Percentiles rank a stretch among this genome's conserved stretches.
These are phyloP conservation scores for Camponotus fellah DNA, from an alignment of 2,888 invertebrate genomes.

Conservation along the genomic window DNA sequence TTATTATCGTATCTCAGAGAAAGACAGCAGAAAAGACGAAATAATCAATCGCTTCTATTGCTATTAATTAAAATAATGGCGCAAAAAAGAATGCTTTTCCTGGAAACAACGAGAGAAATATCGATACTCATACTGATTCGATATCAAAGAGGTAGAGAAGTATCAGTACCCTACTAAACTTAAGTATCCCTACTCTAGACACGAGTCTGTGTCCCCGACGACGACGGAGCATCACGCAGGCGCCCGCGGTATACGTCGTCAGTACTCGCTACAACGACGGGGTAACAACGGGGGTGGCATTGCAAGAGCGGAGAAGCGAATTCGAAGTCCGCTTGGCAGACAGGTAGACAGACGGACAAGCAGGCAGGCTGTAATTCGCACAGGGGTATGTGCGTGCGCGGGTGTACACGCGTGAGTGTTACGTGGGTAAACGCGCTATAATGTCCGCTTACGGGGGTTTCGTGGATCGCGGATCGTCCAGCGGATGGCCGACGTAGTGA, in stretches of 20 bases:
- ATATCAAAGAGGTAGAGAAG: constrained; percentile 4
- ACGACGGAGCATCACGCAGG: constrained; percentile 66
- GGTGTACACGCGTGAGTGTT: constrained; percentile 60
- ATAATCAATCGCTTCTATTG: neutral
- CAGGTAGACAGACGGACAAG: constrained; percentile 20
- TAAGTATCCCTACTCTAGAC: constrained; percentile 27
- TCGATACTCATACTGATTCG: neutral
- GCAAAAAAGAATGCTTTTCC: neutral
- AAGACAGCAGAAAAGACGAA: neutral
- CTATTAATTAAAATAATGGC: neutral
- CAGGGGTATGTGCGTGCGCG: constrained; percentile 53
- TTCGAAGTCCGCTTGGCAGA: constrained; percentile 31
- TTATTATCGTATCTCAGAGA: neutral
- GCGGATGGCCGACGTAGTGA: constrained; percentile 65
- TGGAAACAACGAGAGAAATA: constrained; percentile 2
- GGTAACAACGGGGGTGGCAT: constrained; percentile 56
- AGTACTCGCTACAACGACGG: constrained; percentile 56
- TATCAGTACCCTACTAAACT: constrained; percentile 50
- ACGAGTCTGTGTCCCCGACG: neutral
- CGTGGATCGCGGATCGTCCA: constrained; percentile 66
- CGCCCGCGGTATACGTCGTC: constrained; percentile 61
- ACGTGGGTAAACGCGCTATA: constrained; percentile 77
- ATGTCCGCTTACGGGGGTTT: constrained; percentile 75
- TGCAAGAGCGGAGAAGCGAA: constrained; percentile 28
- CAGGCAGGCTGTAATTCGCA: constrained; percentile 46